These are phyloP conservation scores for Dorcus parallelipipedus DNA, from an alignment of 2,888 invertebrate genomes.

Conservation along the genomic window DNA sequence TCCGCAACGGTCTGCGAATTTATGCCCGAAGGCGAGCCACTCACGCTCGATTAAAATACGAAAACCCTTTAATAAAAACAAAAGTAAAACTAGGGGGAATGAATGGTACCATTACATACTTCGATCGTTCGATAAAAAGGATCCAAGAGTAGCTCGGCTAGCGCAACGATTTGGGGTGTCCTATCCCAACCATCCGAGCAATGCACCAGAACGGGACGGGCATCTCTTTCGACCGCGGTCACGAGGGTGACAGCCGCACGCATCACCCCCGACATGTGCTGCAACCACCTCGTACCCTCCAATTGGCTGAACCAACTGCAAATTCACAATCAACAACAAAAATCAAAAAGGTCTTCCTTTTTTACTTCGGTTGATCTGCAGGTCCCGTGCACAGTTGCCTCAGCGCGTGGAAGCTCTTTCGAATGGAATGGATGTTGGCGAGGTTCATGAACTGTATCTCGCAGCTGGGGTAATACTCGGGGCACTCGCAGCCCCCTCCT, in stretches of 20 bases:
- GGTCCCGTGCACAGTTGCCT: constrained; percentile 75
- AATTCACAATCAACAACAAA: constrained; percentile 12
- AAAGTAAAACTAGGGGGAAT: background rate
- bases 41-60: constrained; percentile 90
- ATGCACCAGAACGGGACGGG: constrained; percentile 90
- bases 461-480: constrained; percentile 91
- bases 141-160: constrained; percentile 89
- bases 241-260: constrained; percentile 79
- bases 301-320: constrained; percentile 83
- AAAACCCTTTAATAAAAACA: constrained; percentile 68
- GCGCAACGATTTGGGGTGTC: constrained; percentile 93
- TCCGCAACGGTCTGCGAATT: constrained; percentile 93
- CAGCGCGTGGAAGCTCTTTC: constrained; percentile 87
- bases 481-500: constrained; percentile 95
- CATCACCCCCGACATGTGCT: constrained; percentile 81
- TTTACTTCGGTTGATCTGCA: constrained; percentile 75
- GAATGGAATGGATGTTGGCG: constrained; percentile 94
- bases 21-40: constrained; percentile 98
- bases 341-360: no score
- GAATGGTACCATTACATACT: constrained; percentile 49
- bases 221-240: constrained; percentile 75
- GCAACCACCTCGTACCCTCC: constrained; percentile 89
- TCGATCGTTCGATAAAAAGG: constrained; percentile 91
- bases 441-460: constrained; percentile 97
- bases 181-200: constrained; percentile 99